Evolutionary conservation across 1,140 invertebrate genomes (phyloP).

Genomic region (Drosophila azteca): DNA sequence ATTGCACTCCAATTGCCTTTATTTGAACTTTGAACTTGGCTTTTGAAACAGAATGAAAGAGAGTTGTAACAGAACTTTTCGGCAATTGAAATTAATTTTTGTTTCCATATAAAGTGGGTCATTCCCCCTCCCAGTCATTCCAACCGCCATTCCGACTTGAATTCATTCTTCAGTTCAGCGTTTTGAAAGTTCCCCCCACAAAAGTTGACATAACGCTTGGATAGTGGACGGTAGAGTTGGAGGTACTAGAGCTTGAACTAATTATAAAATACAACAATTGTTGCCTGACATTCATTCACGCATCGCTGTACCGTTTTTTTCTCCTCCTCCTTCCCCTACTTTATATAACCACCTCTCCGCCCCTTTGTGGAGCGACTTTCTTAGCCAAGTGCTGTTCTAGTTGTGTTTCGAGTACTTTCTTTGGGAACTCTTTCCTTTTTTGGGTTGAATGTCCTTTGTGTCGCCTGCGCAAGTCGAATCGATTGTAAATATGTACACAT

Average conservation of each 20-base stretch:
- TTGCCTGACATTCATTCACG: slow-evolving; percentile 41
- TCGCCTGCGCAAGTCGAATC: slow-evolving; percentile 37
- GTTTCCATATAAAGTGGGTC: slow-evolving; percentile 29
- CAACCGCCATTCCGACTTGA: background rate
- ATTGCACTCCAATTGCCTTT: slow-evolving; percentile 16
- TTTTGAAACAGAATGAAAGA: background rate
- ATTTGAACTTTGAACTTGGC: slow-evolving; percentile 1
- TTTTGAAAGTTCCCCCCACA: background rate
- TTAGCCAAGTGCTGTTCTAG: slow-evolving; percentile 27
- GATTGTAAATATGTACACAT: slow-evolving; percentile 52
- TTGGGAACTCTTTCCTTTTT: slow-evolving; percentile 14
- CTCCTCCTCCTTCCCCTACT: background rate
- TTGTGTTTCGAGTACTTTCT: slow-evolving; percentile 34
- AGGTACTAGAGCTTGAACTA: too few relatives aligned
- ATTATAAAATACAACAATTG: too few relatives aligned
- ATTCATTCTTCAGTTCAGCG: slow-evolving; percentile 15
- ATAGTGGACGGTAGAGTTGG: background rate
- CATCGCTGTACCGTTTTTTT: slow-evolving; percentile 12
- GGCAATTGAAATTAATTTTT: slow-evolving; percentile 47
- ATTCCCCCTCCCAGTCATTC: slow-evolving; percentile 10
- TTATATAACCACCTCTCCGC: slow-evolving; percentile 43
- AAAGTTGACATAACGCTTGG: slow-evolving; percentile 61
- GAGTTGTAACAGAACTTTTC: slow-evolving; percentile 18
- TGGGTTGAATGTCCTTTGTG: slow-evolving; percentile 67
- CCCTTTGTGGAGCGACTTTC: slow-evolving; percentile 16